Base-by-base conservation (phyloP, 2,888 invertebrate species). In the Melieria crassipennis region DNA sequence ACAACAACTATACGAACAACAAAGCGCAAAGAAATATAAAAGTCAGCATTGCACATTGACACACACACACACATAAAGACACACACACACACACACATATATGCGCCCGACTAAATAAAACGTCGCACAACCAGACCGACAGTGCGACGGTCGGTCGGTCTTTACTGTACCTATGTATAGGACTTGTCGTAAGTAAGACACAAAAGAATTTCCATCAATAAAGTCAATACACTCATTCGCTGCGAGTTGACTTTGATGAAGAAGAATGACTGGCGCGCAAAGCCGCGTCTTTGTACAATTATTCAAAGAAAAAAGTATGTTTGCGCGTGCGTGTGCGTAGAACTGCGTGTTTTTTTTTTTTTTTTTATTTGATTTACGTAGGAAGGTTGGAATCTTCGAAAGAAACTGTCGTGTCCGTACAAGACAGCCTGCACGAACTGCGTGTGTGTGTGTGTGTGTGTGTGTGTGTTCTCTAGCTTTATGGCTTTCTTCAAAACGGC, bases 131-230 rank as follows among this genome's bases (percentile, higher is more conserved):
- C 30, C 30, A 30, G 3, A 30, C 30, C 30, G 30, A 30, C 30
- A 30, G 30, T 30, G 30, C 30, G 30, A 30, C 30, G 3, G 30
- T 30, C 30, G 16, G 16, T 16, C 16, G 30, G 30, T 30, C 30
- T 30, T 30, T 30, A 30, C 30, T 30, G 30, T 30, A 30, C 30
- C 30, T 30, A 30, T 30, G 30, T 30, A 30, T 30, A 30, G 30
- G 30, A 30, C 30, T 30, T 30, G 30, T 30, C 30, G 68, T 68
- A 61, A 60, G 68, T 61, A 69, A 66, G 50, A 80, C 78, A 81
- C 81, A 81, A 80, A 81, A 81, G 81, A 81, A 81, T 81, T 80
- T 81, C 81, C 81, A 81, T 81, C 81, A 81, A 81, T 81, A 81
- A 81, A 78, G 81, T 81, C 81, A 81, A 81, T 81, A 81, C 66